Base-by-base conservation (phyloP, 2,888 invertebrate species). In the Sipunculus nudus region DNA sequence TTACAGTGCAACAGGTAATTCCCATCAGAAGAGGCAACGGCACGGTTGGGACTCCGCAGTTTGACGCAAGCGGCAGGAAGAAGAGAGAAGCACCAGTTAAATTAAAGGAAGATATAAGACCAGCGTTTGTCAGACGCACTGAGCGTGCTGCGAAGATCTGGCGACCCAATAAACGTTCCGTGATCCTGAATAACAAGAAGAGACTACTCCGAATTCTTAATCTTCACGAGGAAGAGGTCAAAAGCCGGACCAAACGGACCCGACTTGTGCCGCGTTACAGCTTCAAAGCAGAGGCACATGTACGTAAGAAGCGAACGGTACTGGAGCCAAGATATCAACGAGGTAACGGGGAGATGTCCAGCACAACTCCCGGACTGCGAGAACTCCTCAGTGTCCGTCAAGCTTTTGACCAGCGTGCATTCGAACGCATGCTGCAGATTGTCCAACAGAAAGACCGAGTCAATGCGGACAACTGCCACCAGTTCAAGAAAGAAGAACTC, bases 361-460 rank as follows among this genome's bases (percentile, higher is more conserved):
- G 38, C n/a, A 39, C 58, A 21, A 32, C 25, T 1, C n/a, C 29
- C 32, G 31, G 40, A 28, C 28, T 19, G 21, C 40, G 63, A 5
- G 25, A 45, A 52, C n/a, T n/a, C n/a, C n/a, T n/a, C n/a, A n/a
- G n/a, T n/a, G 68, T 66, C 60, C 47, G 70, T 16, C 54, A 59
- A 46, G 72, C 78, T 1, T 78, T 78, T 60, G 78, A 82, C 53
- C 63, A 72, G 43, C 65, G 67, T 6, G 64, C 72, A 16, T 75
- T 75, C 57, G 52, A 58, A 16, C 53, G 66, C 4, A 71, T 71
- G 71, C 35, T 50, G 43, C 35, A 61, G 38, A 68, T 71, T 54
- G 48, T 68, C 50, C 35, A 32, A 16, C 65, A 68, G 53, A 69
- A 70, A 58, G 64, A 63, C 29, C 50, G 55, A 13, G 74, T 77